Percentiles rank a stretch among this genome's conserved stretches.
phyloP scores from a whole-genome alignment of 92 coral and sea anemone species.

The Anthopleura xanthogrammica region DNA sequence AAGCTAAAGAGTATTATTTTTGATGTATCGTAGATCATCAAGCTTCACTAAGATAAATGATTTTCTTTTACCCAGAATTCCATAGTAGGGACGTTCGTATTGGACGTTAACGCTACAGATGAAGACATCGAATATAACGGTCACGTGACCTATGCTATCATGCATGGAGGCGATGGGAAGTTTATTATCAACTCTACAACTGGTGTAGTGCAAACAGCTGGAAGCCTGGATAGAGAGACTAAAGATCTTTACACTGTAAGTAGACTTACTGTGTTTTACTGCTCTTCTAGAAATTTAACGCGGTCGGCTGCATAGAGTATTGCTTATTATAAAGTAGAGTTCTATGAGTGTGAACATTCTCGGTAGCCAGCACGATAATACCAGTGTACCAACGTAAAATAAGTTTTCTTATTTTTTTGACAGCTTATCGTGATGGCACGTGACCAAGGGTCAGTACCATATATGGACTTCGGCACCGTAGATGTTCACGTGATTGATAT shows the following conservation, averaged over 20 bases:
- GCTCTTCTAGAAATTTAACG: background rate
- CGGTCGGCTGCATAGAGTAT: background rate
- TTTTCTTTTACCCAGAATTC: constrained; percentile 55
- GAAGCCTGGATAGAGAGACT: constrained; percentile 70
- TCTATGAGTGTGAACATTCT: too few species aligned
- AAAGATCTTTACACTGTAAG: constrained; percentile 66
- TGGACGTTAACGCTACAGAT: constrained; percentile 92
- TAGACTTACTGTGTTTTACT: background rate
- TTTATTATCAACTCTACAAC: constrained; percentile 64
- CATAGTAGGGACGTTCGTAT: constrained; percentile 57
- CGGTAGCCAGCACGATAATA: too few species aligned
- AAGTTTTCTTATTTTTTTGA: background rate
- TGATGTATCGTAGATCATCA: too few species aligned
- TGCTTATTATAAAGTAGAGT: too few species aligned
- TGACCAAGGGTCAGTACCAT: constrained; percentile 79
- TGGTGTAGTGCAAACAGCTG: constrained; percentile 72
- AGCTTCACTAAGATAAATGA: too few species aligned
- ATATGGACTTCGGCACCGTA: constrained; percentile 95
- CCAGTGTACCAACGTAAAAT: too few species aligned
- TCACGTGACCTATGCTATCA: constrained; percentile 68
- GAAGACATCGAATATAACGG: constrained; percentile 69
- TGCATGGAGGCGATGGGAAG: constrained; percentile 76
- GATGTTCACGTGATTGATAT: constrained; percentile 77
- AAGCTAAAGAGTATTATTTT: too few species aligned
- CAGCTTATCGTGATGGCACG: constrained; percentile 98